phyloP scores from a whole-genome alignment of 2,113 vertebrate genomes.

The Phalacrocorax aristotelis region DNA sequence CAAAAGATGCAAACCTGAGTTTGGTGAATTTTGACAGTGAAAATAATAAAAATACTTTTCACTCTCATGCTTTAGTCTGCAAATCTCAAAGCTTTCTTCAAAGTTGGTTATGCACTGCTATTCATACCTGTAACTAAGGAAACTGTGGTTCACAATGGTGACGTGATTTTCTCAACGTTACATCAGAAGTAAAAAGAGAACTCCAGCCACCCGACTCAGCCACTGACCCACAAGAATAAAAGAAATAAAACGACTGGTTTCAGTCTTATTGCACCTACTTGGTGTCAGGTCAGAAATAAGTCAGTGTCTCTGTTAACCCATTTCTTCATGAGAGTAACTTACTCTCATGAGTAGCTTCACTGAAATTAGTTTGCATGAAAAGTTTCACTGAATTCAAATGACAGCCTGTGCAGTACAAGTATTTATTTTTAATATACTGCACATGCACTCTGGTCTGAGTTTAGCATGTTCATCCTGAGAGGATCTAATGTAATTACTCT shows the following conservation, averaged over 20 bases:
- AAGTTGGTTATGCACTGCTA: neutral
- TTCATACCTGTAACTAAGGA: neutral
- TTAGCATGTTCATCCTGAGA: constrained; percentile 34
- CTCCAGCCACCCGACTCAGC: neutral
- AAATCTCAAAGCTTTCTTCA: neutral
- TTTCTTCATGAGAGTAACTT: neutral
- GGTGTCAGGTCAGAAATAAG: neutral
- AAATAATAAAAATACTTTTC: neutral
- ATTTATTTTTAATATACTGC: constrained; percentile 45
- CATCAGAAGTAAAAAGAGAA: neutral
- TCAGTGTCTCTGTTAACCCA: neutral
- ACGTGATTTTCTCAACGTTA: neutral
- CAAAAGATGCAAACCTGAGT: neutral
- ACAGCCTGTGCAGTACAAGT: neutral
- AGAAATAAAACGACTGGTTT: neutral
- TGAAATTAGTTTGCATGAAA: neutral
- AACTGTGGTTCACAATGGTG: neutral
- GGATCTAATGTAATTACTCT: constrained; percentile 57
- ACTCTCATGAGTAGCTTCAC: neutral
- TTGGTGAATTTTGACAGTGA: neutral
- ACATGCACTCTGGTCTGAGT: neutral
- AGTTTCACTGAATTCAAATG: neutral
- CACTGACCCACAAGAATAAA: neutral
- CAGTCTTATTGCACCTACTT: neutral
- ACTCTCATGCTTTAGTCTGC: neutral